These are phyloP conservation scores for Chymomyza caudatula DNA, from an alignment of 2,888 invertebrate genomes.

Conservation along the genomic window DNA sequence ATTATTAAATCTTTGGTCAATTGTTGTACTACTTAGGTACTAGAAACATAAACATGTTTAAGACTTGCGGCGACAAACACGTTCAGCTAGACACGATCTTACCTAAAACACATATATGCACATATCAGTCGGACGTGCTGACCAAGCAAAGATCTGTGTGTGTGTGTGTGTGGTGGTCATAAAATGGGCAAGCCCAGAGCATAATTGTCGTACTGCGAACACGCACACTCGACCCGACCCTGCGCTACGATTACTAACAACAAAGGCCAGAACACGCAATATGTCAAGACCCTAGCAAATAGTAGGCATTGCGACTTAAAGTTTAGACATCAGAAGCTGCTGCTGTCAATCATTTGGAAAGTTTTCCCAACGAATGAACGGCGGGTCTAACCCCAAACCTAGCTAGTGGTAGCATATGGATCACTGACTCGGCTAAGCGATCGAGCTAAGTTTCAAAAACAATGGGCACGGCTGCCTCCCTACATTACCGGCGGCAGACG, in stretches of 20 bases:
- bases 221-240: constrained; percentile 23
- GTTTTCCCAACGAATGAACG: too few relatives aligned
- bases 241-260: not conserved
- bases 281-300: not conserved
- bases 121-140: not conserved
- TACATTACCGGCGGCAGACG: too few relatives aligned
- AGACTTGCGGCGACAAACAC: not conserved
- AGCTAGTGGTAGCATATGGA: not conserved
- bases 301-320: not conserved
- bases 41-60: not conserved
- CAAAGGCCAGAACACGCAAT: not conserved
- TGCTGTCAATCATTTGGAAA: not conserved
- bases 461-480: not conserved
- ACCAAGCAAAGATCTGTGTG: not conserved
- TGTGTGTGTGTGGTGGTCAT: constrained; percentile 10
- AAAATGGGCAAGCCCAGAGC: constrained; percentile 48
- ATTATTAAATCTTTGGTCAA: not conserved
- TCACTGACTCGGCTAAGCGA: not conserved
- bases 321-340: not conserved
- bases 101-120: not conserved
- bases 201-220: constrained; percentile 42
- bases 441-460: not conserved
- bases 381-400: too few relatives aligned
- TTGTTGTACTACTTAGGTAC: not conserved
- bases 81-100: not conserved